These are phyloP conservation scores for Syngnathus rostellatus DNA, from an alignment of 2,797 vertebrate species.

Conservation along the genomic window DNA sequence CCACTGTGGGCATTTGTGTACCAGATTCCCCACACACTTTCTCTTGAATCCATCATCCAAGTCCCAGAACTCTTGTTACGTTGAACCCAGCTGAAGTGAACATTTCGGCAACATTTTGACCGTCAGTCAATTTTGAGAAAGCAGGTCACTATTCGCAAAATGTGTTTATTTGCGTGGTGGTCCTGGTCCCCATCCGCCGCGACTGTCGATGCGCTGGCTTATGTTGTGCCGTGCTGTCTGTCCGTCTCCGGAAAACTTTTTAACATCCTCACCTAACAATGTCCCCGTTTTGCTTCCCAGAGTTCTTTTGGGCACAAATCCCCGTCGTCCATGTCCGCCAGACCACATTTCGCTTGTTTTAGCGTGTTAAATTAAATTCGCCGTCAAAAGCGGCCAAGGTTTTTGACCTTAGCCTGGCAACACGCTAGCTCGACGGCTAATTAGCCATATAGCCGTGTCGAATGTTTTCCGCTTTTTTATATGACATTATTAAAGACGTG, in stretches of 20 bases:
- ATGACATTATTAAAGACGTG: neutral
- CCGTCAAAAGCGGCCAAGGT: conserved; percentile 46
- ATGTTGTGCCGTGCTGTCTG: neutral
- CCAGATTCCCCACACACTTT: no score
- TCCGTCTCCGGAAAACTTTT: neutral
- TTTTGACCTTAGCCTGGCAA: conserved; percentile 65
- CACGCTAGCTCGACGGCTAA: conserved; percentile 28
- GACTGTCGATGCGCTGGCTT: no score
- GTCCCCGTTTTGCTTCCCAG: neutral
- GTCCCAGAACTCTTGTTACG: no score
- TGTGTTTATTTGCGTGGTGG: neutral
- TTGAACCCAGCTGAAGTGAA: no score
- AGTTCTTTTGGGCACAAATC: neutral
- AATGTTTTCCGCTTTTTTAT: neutral
- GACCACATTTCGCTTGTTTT: conserved; percentile 8
- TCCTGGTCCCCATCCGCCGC: neutral
- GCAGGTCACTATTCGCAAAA: no score
- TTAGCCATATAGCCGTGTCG: conserved; percentile 15
- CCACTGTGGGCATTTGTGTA: no score
- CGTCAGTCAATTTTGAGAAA: no score
- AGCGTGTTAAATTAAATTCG: conserved; percentile 33
- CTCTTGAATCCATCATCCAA: no score
- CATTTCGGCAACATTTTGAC: no score
- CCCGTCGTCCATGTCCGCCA: conserved; percentile 1
- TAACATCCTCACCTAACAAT: neutral